A percentile compares a stretch with the other conserved stretches of the same genome.
Evolutionary conservation across 2,888 invertebrate genomes (phyloP).

Genomic region (Lycia hirtaria): DNA sequence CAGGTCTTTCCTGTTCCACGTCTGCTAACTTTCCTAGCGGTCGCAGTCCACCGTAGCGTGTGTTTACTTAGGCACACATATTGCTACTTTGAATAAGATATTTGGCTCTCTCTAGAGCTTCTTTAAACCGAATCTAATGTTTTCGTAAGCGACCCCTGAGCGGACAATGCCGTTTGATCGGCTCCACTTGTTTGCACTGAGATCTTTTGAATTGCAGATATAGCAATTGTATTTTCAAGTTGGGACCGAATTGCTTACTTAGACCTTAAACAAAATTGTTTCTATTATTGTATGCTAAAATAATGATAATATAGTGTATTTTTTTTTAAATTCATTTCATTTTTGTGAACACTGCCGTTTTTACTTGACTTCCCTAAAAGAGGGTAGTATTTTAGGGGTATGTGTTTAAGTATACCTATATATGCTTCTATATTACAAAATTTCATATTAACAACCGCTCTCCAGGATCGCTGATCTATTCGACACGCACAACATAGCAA

Average conservation of each 20-base stretch:
- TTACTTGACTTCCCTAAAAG: too few species aligned
- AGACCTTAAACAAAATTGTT: conserved; percentile 11
- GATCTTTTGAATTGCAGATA: conserved; percentile 30
- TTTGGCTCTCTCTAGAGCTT: conserved; percentile 58
- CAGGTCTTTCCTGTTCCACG: too few species aligned
- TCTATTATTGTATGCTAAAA: conserved; percentile 1
- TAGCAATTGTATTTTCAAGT: conserved; percentile 27
- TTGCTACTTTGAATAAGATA: conserved; percentile 79
- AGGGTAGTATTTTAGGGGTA: too few species aligned
- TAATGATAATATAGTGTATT: too few species aligned
- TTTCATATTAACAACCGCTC: too few species aligned
- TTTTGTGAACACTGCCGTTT: too few species aligned
- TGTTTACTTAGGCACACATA: conserved; percentile 77
- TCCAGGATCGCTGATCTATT: too few species aligned
- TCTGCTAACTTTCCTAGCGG: too few species aligned
- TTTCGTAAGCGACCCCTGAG: conserved; percentile 47
- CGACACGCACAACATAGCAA: too few species aligned
- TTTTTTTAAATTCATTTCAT: too few species aligned
- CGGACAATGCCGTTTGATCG: conserved; percentile 19
- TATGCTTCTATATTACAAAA: too few species aligned
- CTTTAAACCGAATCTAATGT: conserved; percentile 53
- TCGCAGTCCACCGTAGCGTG: conserved; percentile 16
- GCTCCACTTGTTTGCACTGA: conserved; percentile 19
- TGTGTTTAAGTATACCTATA: too few species aligned
- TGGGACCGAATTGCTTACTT: not conserved